Conservation (phyloP, 2,888 invertebrate species). For the Strigamia maritima region DNA sequence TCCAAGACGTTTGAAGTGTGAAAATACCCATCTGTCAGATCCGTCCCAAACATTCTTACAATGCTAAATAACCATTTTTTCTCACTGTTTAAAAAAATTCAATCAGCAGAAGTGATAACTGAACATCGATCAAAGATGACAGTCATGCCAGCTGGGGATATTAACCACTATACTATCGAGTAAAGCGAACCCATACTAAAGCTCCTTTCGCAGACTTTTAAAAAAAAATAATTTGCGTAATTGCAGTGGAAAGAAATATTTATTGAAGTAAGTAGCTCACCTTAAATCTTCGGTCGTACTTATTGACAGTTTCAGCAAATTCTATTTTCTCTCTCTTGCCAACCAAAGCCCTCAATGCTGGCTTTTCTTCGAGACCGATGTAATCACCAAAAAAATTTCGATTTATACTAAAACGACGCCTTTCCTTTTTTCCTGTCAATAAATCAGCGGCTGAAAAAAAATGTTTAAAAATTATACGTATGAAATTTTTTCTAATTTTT, state of each 20-base stretch:
- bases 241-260: not conserved
- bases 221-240: too few species aligned
- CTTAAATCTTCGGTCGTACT: slow-evolving; percentile 66
- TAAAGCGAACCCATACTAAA: too few species aligned
- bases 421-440: slow-evolving; percentile 60
- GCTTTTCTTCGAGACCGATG: slow-evolving; percentile 63
- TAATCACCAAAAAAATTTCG: slow-evolving; percentile 67
- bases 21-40: too few species aligned
- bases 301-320: slow-evolving; percentile 64
- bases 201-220: too few species aligned
- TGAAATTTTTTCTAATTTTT: not conserved
- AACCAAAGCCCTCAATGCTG: slow-evolving; percentile 59
- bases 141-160: too few species aligned
- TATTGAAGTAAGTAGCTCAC: slow-evolving; percentile 48
- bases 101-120: too few species aligned
- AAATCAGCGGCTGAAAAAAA: slow-evolving; percentile 54
- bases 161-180: too few species aligned
- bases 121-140: too few species aligned
- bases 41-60: too few species aligned
- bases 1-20: too few species aligned
- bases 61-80: too few species aligned
- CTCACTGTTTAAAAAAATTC: too few species aligned
- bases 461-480: not conserved
- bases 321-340: slow-evolving; percentile 64
- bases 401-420: slow-evolving; percentile 62